These are phyloP conservation scores for Venturia canescens DNA, from an alignment of 1,140 invertebrate genomes.

Conservation along the genomic window DNA sequence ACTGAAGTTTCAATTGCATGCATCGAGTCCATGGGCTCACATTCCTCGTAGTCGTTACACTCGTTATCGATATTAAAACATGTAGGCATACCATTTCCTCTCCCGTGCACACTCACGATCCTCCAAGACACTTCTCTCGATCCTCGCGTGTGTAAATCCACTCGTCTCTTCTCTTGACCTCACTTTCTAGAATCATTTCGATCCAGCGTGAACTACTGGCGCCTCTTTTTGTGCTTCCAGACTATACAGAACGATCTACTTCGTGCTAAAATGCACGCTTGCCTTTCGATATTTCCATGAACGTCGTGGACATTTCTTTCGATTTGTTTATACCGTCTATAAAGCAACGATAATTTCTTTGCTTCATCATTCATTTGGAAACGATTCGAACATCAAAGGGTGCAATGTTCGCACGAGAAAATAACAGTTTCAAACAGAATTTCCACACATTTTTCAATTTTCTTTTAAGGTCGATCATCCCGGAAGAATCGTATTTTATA, in stretches of 20 bases:
- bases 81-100: conserved; percentile 21
- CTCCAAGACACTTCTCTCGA: conserved; percentile 15
- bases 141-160: conserved; percentile 35
- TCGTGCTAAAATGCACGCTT: not conserved
- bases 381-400: no score
- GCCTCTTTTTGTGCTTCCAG: not conserved
- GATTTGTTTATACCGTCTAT: no score
- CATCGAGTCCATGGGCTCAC: conserved; percentile 1
- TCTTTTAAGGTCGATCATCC: no score
- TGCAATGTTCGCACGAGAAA: no score
- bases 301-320: no score
- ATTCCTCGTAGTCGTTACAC: conserved; percentile 43
- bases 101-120: conserved; percentile 33
- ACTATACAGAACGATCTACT: conserved; percentile 8
- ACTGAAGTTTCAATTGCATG: conserved; percentile 35
- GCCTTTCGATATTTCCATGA: not conserved
- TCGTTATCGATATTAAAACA: conserved; percentile 45
- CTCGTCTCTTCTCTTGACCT: conserved; percentile 58
- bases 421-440: no score
- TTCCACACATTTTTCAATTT: no score
- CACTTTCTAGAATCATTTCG: conserved; percentile 63
- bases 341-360: no score
- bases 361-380: no score
- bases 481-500: no score
- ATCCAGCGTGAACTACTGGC: conserved; percentile 31